Conservation (phyloP, 1,140 invertebrate genomes). For the Drosophila kurseongensis region DNA sequence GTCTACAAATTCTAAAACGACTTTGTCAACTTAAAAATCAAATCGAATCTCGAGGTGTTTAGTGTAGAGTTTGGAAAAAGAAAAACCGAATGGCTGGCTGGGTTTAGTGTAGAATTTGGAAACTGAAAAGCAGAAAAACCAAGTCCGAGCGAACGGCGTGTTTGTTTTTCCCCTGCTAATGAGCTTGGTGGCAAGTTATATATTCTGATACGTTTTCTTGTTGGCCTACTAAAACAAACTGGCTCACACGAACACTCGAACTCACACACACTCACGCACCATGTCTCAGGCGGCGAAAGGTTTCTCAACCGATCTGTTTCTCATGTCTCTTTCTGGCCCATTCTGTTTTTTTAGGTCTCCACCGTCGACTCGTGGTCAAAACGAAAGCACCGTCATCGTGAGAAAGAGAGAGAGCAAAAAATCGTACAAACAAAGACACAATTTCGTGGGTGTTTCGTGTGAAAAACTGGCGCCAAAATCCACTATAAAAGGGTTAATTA, state of each 20-base stretch:
- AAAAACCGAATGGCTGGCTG: slow-evolving; percentile 4
- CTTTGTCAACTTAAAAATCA: not conserved
- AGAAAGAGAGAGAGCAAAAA: slow-evolving; percentile 10
- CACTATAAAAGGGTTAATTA: slow-evolving; percentile 27
- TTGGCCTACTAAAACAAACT: slow-evolving; percentile 75
- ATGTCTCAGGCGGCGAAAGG: slow-evolving; percentile 29
- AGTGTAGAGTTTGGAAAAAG: slow-evolving; percentile 10
- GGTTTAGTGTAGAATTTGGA: slow-evolving; percentile 9
- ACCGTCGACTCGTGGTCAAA: slow-evolving; percentile 51
- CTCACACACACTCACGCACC: slow-evolving; percentile 12
- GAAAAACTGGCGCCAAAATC: slow-evolving; percentile 34
- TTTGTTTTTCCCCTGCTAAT: slow-evolving; percentile 27
- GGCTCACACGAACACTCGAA: slow-evolving; percentile 33
- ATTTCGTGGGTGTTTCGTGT: slow-evolving; percentile 46
- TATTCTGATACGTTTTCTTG: slow-evolving; percentile 47
- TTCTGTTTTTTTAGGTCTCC: slow-evolving; percentile 68
- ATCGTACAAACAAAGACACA: slow-evolving; percentile 24
- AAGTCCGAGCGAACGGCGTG: slow-evolving; percentile 8
- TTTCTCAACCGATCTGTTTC: slow-evolving; percentile 45
- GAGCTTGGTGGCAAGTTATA: slow-evolving; percentile 28
- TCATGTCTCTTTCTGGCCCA: slow-evolving; percentile 50
- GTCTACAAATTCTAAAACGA: not conserved
- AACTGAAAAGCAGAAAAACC: slow-evolving; percentile 19
- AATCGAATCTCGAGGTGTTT: not conserved
- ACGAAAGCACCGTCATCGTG: slow-evolving; percentile 55